A percentile compares a stretch with the other conserved stretches of the same genome.
phyloP scores from a whole-genome alignment of 2,888 invertebrate genomes.

The Crepidodera aurea region DNA sequence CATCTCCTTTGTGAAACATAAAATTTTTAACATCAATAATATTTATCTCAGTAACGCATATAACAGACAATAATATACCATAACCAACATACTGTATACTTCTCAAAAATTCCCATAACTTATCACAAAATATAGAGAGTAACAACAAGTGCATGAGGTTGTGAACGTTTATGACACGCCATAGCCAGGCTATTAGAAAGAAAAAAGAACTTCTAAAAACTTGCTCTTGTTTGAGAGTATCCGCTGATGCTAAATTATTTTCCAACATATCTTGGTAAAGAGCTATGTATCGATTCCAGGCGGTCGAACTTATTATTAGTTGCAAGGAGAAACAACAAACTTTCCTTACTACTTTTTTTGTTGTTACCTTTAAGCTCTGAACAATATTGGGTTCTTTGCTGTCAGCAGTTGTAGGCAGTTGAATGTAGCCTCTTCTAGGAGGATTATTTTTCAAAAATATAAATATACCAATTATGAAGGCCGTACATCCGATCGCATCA shows the following conservation, averaged over 20 bases:
- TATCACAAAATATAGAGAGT: conserved; percentile 82
- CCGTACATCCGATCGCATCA: conserved; percentile 79
- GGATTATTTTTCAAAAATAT: conserved; percentile 77
- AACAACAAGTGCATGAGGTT: conserved; percentile 78
- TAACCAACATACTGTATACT: conserved; percentile 77
- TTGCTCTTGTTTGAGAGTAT: conserved; percentile 65
- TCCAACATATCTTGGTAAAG: conserved; percentile 81
- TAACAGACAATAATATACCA: conserved; percentile 71
- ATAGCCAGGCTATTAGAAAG: conserved; percentile 75
- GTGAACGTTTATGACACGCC: conserved; percentile 83
- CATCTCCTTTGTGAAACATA: conserved; percentile 63
- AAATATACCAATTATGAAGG: conserved; percentile 74
- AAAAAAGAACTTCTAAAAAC: conserved; percentile 78
- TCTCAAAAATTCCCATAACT: conserved; percentile 79
- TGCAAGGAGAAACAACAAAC: conserved; percentile 74
- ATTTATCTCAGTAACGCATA: conserved; percentile 78
- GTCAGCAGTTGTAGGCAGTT: conserved; percentile 67
- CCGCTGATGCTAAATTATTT: conserved; percentile 66
- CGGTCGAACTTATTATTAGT: conserved; percentile 76
- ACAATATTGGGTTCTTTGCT: conserved; percentile 66
- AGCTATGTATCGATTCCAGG: conserved; percentile 87
- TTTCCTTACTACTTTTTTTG: conserved; percentile 72
- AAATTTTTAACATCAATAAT: conserved; percentile 68
- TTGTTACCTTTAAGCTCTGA: conserved; percentile 74
- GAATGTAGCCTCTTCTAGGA: conserved; percentile 76